phyloP scores from a whole-genome alignment of 2,888 invertebrate genomes.

The Aspidapion aeneum region DNA sequence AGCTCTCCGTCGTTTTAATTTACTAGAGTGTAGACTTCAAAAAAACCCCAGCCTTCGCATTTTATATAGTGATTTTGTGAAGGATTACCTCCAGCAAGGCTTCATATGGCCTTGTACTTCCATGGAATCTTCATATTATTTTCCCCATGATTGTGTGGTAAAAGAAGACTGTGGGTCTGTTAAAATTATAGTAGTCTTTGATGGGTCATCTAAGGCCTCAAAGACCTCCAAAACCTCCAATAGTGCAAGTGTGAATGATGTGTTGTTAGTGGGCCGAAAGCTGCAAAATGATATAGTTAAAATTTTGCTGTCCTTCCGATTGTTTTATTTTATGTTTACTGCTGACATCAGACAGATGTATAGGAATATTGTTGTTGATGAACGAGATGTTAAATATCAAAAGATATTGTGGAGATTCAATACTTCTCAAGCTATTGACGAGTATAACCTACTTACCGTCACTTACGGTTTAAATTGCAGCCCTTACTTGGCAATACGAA shows the following conservation, averaged over 20 bases:
- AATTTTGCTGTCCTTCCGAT: slow-evolving; percentile 5
- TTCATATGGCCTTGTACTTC: not conserved
- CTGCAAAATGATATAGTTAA: slow-evolving; percentile 8
- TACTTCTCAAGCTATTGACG: not conserved
- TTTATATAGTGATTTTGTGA: slow-evolving; percentile 2
- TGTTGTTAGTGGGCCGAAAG: slow-evolving; percentile 6
- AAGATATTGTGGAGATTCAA: slow-evolving; percentile 1
- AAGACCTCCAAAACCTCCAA: slow-evolving; percentile 4
- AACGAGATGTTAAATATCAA: not conserved
- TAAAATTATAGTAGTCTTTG: slow-evolving; percentile 9
- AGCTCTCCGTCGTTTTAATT: not conserved
- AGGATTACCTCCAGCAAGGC: slow-evolving; percentile 2
- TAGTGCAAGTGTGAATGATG: slow-evolving; percentile 6
- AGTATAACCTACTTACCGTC: no score
- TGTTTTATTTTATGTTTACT: slow-evolving; percentile 3
- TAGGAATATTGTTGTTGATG: slow-evolving; percentile 2
- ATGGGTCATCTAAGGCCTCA: slow-evolving; percentile 5
- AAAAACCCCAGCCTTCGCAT: not conserved
- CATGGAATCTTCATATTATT: not conserved
- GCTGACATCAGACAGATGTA: slow-evolving; percentile 14
- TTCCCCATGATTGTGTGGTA: slow-evolving; percentile 5
- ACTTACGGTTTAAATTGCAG: no score
- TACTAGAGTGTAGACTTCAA: not conserved
- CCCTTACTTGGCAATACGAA: no score
- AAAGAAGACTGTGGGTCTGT: not conserved